Conservation (phyloP, 2,797 vertebrate genomes). For the Muscicapa comitata region DNA sequence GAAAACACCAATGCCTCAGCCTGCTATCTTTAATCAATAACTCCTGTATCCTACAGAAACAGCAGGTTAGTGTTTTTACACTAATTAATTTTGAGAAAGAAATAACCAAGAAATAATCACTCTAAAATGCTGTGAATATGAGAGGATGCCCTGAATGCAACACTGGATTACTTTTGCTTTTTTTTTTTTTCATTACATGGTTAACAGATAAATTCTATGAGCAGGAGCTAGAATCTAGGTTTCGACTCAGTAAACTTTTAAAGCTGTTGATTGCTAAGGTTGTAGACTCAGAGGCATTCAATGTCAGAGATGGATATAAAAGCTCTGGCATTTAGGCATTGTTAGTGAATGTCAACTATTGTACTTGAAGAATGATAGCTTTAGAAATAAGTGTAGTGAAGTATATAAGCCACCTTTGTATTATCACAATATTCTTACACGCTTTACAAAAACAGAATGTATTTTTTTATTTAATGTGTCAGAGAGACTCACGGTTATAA, state of each 20-base stretch:
- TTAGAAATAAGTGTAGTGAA: conserved; percentile 24
- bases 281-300: neutral
- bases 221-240: neutral
- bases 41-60: neutral
- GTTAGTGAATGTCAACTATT: conserved; percentile 40
- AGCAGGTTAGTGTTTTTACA: neutral
- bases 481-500: neutral
- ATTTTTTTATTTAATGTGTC: neutral
- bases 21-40: neutral
- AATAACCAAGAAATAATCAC: neutral
- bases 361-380: conserved; percentile 7
- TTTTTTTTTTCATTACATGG: neutral
- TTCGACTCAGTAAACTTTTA: neutral
- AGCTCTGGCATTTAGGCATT: conserved; percentile 17
- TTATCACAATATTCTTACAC: neutral
- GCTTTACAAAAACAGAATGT: neutral
- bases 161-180: neutral
- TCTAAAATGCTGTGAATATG: neutral
- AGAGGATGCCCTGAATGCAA: neutral
- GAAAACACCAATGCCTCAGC: neutral
- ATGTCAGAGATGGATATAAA: neutral
- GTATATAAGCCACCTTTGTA: neutral
- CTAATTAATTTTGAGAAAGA: neutral
- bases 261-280: neutral
- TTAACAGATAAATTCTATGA: neutral